phyloP scores from a whole-genome alignment of 2,797 vertebrate species.

The Pangasius larnaudii region DNA sequence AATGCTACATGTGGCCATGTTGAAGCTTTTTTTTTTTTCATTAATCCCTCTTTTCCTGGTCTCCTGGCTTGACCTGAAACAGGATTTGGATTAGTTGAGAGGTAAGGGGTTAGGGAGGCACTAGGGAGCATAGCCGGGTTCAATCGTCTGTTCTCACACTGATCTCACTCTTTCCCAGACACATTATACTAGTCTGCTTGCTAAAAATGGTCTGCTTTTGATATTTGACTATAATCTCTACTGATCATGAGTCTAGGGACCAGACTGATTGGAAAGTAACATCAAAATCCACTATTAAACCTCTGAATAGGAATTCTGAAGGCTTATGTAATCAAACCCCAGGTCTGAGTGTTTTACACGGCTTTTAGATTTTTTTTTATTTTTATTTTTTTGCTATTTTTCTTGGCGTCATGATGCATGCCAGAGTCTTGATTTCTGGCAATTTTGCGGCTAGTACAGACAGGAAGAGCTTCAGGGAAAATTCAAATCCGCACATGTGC shows the following conservation, averaged over 20 bases:
- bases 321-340: background rate
- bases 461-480: conserved; percentile 31
- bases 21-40: conserved; percentile 2
- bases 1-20: background rate
- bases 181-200: background rate
- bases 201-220: background rate
- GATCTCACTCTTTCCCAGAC: background rate
- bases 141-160: background rate
- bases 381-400: background rate
- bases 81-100: conserved; percentile 59
- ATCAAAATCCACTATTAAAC: conserved; percentile 4
- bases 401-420: conserved; percentile 13
- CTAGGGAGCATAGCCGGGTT: background rate
- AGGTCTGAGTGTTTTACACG: background rate
- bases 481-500: conserved; percentile 27
- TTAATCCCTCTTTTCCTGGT: conserved; percentile 43
- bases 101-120: background rate
- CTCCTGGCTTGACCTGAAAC: conserved; percentile 43
- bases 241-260: background rate
- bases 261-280: conserved; percentile 5
- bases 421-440: conserved; percentile 8
- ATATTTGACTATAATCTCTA: background rate
- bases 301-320: background rate
- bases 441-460: conserved; percentile 18
- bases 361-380: background rate